A percentile compares a stretch with the other conserved stretches of the same genome.
phyloP scores from a whole-genome alignment of 2,888 invertebrate species.

The Orchestes rusci region DNA sequence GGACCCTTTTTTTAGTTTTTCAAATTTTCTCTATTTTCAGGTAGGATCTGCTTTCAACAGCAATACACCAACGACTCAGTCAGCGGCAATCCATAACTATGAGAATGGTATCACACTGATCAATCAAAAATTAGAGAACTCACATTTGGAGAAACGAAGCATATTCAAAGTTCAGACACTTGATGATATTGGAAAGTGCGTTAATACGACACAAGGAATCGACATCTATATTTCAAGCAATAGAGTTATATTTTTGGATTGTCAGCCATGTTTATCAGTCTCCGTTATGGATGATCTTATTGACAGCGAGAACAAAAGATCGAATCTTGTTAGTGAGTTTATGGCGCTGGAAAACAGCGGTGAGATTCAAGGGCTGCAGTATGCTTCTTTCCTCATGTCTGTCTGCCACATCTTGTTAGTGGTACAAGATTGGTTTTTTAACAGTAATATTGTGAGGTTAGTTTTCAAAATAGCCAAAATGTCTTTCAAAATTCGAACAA shows the following conservation, averaged over 20 bases:
- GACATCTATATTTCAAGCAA: slow-evolving; percentile 56
- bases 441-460: slow-evolving; percentile 71
- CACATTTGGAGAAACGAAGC: slow-evolving; percentile 28
- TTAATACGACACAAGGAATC: slow-evolving; percentile 68
- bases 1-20: too few species aligned
- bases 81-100: too few species aligned
- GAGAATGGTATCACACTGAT: slow-evolving; percentile 34
- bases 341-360: slow-evolving; percentile 56
- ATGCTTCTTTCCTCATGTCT: slow-evolving; percentile 76
- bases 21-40: too few species aligned
- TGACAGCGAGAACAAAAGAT: slow-evolving; percentile 45
- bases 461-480: neutral
- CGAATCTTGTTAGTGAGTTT: slow-evolving; percentile 51
- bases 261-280: slow-evolving; percentile 69
- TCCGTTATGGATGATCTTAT: slow-evolving; percentile 59
- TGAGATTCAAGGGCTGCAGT: slow-evolving; percentile 67
- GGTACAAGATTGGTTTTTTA: slow-evolving; percentile 84
- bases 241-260: slow-evolving; percentile 74
- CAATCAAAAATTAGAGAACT: slow-evolving; percentile 32
- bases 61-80: too few species aligned
- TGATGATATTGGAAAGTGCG: slow-evolving; percentile 53
- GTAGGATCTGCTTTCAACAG: too few species aligned
- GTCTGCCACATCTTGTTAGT: slow-evolving; percentile 86
- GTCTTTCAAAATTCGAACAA: too few species aligned
- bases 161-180: slow-evolving; percentile 36